These are phyloP conservation scores for Agriopis marginaria DNA, from an alignment of 2,888 invertebrate species.

Conservation along the genomic window DNA sequence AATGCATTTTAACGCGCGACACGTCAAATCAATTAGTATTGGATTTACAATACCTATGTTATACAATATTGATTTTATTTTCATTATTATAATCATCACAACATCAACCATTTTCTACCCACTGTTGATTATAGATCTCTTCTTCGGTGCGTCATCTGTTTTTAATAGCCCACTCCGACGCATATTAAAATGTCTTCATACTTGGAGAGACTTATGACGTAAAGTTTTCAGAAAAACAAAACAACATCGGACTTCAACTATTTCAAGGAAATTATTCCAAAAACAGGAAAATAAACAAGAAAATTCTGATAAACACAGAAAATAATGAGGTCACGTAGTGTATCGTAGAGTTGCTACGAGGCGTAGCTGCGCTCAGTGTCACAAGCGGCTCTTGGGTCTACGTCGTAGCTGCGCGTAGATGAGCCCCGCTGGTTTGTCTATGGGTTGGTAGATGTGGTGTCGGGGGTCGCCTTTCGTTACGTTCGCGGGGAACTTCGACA, in stretches of 20 bases:
- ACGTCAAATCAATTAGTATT: not conserved
- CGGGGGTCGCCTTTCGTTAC: conserved; percentile 88
- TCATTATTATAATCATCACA: not conserved
- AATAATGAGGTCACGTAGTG: conserved; percentile 39
- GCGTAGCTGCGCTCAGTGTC: conserved; percentile 76
- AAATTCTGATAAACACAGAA: conserved; percentile 31
- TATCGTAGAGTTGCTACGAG: conserved; percentile 51
- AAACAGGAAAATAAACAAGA: conserved; percentile 29
- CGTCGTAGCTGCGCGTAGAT: conserved; percentile 91
- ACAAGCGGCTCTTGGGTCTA: conserved; percentile 84
- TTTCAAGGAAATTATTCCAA: conserved; percentile 15
- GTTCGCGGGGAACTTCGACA: conserved; percentile 89
- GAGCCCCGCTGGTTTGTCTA: conserved; percentile 92
- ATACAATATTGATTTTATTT: not conserved
- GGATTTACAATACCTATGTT: not conserved
- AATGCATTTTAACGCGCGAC: not conserved
- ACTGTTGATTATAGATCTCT: not conserved
- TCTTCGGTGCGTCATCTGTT: not conserved
- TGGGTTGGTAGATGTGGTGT: conserved; percentile 90
- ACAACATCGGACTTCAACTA: conserved; percentile 3
- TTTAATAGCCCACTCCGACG: not conserved
- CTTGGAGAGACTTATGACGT: conserved; percentile 9
- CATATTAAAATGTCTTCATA: not conserved
- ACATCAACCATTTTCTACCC: not conserved
- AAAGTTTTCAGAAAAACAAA: conserved; percentile 7